These are phyloP conservation scores for Tapera naevia DNA, from an alignment of 2,797 vertebrate genomes.

Conservation along the genomic window DNA sequence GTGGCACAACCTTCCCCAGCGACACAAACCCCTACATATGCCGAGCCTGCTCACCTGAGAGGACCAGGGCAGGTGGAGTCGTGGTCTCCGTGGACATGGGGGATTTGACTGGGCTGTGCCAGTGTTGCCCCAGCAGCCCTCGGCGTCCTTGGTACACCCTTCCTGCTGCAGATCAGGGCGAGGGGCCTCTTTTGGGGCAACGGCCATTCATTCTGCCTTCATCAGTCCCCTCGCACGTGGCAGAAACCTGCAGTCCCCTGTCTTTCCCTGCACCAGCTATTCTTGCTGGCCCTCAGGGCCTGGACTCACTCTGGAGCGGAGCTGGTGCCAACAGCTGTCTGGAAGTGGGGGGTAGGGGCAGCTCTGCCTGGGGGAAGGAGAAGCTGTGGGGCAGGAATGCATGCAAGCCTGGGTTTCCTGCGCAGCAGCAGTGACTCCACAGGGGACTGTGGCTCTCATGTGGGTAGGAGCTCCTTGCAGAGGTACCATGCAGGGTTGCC, in stretches of 20 bases:
- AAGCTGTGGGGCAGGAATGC: not conserved
- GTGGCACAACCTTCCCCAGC: not conserved
- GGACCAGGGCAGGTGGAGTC: not conserved
- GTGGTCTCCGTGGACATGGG: too few relatives aligned
- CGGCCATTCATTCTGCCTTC: rapidly evolving
- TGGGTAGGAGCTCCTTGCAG: not conserved
- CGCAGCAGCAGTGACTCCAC: rapidly evolving
- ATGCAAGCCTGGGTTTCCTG: not conserved
- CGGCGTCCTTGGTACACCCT: rapidly evolving
- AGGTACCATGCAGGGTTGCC: not conserved
- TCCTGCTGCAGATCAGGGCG: not conserved
- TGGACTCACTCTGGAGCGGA: not conserved
- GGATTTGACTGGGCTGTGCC: too few relatives aligned
- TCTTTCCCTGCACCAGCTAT: not conserved
- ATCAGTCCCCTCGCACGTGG: not conserved
- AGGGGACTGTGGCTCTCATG: not conserved
- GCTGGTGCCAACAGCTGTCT: not conserved
- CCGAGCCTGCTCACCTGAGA: rapidly evolving
- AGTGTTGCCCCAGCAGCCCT: too few relatives aligned
- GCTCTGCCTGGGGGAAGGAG: not conserved
- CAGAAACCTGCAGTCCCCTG: not conserved
- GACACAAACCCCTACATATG: not conserved
- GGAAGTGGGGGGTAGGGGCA: too few relatives aligned
- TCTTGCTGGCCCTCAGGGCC: not conserved
- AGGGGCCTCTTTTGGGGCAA: not conserved